phyloP scores from a whole-genome alignment of 2,113 vertebrate species.

The Anoura caudifer region DNA sequence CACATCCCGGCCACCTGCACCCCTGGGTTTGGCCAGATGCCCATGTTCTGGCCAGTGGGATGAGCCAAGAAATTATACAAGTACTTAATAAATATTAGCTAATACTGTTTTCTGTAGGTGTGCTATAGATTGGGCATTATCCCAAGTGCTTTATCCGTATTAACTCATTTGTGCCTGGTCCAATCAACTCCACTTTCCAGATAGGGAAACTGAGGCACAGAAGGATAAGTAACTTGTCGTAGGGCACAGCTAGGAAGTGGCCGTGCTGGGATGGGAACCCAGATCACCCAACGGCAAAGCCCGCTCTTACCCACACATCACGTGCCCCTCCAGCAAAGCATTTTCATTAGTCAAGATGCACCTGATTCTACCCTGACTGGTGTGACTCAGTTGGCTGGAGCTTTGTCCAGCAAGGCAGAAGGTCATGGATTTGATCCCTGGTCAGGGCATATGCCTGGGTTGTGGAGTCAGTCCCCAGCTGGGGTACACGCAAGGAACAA shows the following conservation, averaged over 20 bases:
- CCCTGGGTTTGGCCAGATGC: not conserved
- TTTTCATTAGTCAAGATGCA: not conserved
- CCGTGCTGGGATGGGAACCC: not conserved
- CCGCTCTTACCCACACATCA: not conserved
- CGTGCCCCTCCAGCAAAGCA: not conserved
- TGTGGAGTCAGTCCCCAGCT: too few relatives aligned
- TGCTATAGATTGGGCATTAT: not conserved
- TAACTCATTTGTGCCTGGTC: not conserved
- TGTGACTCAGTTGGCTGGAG: too few relatives aligned
- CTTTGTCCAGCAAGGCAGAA: too few relatives aligned
- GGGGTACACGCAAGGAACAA: too few relatives aligned
- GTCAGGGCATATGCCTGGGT: too few relatives aligned
- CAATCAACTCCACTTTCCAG: not conserved
- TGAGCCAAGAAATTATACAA: not conserved
- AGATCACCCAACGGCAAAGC: not conserved
- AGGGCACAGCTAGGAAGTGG: not conserved
- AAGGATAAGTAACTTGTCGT: not conserved
- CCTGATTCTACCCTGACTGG: too few relatives aligned
- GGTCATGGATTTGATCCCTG: too few relatives aligned
- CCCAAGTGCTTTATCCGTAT: not conserved
- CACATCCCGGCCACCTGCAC: not conserved
- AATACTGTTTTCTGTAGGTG: not conserved
- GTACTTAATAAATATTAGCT: conserved; percentile 13
- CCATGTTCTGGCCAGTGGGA: not conserved
- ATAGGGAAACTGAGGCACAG: not conserved